Conservation (phyloP, 2,888 invertebrate species). For the Venustoraphidia nigricollis region DNA sequence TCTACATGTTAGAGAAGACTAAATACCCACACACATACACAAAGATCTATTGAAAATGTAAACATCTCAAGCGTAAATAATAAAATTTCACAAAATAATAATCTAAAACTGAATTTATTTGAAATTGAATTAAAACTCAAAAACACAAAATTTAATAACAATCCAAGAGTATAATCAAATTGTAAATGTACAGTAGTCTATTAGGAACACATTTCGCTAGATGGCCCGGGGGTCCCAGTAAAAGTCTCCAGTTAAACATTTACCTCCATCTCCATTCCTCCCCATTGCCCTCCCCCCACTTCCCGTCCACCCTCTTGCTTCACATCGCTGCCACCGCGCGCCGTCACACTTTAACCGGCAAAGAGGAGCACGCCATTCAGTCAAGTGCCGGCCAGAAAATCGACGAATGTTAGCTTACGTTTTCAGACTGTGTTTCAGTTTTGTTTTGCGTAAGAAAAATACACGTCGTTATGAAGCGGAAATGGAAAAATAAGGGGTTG, state of each 20-base stretch:
- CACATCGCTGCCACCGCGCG: too few relatives aligned
- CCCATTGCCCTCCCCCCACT: too few relatives aligned
- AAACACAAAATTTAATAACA: neutral
- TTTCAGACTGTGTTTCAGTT: too few relatives aligned
- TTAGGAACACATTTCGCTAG: neutral
- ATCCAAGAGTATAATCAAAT: conserved; percentile 1
- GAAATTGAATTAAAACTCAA: conserved; percentile 5
- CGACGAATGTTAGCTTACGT: too few relatives aligned
- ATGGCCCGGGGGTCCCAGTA: neutral
- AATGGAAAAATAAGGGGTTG: too few relatives aligned
- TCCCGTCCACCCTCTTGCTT: too few relatives aligned
- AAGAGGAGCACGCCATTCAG: too few relatives aligned
- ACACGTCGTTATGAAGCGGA: too few relatives aligned
- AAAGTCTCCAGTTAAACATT: conserved; percentile 1
- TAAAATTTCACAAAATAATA: conserved; percentile 5
- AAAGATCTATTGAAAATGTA: conserved; percentile 2
- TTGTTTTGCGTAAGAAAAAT: too few relatives aligned
- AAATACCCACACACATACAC: too few relatives aligned
- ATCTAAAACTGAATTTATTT: conserved; percentile 4
- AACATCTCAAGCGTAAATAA: conserved; percentile 2
- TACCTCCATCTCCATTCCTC: conserved; percentile 2
- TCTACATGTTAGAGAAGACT: too few relatives aligned
- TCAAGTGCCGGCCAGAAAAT: neutral
- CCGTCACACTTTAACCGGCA: too few relatives aligned
- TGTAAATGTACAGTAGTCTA: conserved; percentile 1